Base-by-base conservation (phyloP, 2,797 vertebrate species). In the Serranus cabrilla region DNA sequence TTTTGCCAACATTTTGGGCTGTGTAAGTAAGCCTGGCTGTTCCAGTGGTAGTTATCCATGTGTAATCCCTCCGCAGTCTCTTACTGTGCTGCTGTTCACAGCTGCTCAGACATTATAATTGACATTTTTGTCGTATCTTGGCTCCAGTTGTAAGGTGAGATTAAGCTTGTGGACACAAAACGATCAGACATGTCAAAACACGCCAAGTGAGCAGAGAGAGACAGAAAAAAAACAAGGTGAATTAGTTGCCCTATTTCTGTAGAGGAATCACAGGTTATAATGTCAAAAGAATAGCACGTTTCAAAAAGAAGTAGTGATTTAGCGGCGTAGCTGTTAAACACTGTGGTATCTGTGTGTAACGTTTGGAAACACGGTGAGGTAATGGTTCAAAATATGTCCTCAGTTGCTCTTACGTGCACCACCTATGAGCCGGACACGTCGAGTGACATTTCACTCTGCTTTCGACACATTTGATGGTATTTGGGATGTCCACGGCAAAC, bases 381-480 rank as follows among this genome's bases (percentile, higher is more conserved):
- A 55, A 78, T 56, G 47, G 37, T 76, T 61, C 25, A 49, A 81
- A 56, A 52, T 11, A 23, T 62, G 64, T 78, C 78, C 72, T 86
- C 55, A 21, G 31, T 6, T 52, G 23, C 31, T 27, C 71, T 4
- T 27, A 0, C 52, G 45, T 55, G 67, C 34, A 31, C 47, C 39
- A 54, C 57, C 52, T 46, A 37, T 27, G 49, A 71, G 50, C 60
- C 74, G 40, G 46, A 76, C 54, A 34, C 11, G 0, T 18, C 51
- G 60, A 82, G 60, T 87, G 87, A 89, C 87, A 89, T 90, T 89
- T 85, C 9, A 23, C 60, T 76, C 18, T 50, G 43, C 12, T 55
- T 57, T 50, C 4, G 3, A 76, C 74, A 51, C 13, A 10, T 83
- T 52, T 58, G 69, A 45, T 62, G 68, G 80, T 84, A 70, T 89